phyloP scores from a whole-genome alignment of 2,888 invertebrate genomes.

The Synanthedon andrenaeformis region DNA sequence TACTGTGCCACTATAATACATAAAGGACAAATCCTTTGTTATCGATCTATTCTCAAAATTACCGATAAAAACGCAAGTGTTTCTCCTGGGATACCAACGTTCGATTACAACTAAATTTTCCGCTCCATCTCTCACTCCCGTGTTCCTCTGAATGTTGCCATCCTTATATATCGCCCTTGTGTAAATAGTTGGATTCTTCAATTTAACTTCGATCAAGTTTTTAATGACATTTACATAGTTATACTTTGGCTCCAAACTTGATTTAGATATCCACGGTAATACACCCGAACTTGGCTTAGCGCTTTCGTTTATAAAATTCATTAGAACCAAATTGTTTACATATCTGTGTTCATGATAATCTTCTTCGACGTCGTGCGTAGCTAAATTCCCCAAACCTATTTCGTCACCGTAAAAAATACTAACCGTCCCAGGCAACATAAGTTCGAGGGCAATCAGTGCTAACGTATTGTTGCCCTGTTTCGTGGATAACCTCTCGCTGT shows the following conservation, averaged over 20 bases:
- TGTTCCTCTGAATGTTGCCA: slow-evolving; percentile 73
- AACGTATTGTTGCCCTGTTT: slow-evolving; percentile 74
- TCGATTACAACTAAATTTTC: slow-evolving; percentile 79
- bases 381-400: slow-evolving; percentile 76
- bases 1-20: slow-evolving; percentile 79
- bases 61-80: slow-evolving; percentile 80
- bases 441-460: slow-evolving; percentile 78
- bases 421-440: slow-evolving; percentile 87
- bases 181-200: slow-evolving; percentile 78
- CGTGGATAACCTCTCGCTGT: slow-evolving; percentile 71
- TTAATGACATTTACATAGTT: slow-evolving; percentile 68
- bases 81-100: slow-evolving; percentile 82
- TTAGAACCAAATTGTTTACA: slow-evolving; percentile 76
- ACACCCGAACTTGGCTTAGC: slow-evolving; percentile 40
- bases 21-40: slow-evolving; percentile 77
- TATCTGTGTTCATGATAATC: slow-evolving; percentile 72
- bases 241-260: slow-evolving; percentile 56
- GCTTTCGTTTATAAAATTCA: slow-evolving; percentile 72
- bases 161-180: slow-evolving; percentile 78
- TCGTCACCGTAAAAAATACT: slow-evolving; percentile 94
- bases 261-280: slow-evolving; percentile 75
- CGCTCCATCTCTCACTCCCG: slow-evolving; percentile 74
- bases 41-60: slow-evolving; percentile 75
- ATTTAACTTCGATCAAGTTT: slow-evolving; percentile 71
- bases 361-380: slow-evolving; percentile 58